A percentile compares a stretch with the other conserved stretches of the same genome.
Evolutionary conservation across 2,113 vertebrate species (phyloP).

Genomic region (Brevimyrus niger): DNA sequence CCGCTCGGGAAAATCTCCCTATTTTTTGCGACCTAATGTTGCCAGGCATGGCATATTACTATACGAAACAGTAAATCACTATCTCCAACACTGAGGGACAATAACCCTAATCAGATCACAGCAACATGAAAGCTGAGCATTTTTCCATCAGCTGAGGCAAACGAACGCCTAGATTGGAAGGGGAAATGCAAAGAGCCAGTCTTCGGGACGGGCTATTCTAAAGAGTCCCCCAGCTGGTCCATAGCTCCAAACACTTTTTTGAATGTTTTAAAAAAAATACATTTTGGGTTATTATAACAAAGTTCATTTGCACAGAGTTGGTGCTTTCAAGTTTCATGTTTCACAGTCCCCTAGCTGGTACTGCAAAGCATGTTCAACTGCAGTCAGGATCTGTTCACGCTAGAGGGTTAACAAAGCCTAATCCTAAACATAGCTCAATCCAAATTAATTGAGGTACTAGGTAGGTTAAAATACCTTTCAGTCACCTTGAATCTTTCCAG

Average conservation of each 20-base stretch:
- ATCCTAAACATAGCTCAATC: background rate
- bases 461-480: background rate
- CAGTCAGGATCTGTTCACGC: background rate
- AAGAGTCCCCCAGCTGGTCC: background rate
- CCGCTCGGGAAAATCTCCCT: background rate
- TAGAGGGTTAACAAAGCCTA: background rate
- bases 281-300: background rate
- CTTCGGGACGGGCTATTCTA: background rate
- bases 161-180: background rate
- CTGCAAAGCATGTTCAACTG: background rate
- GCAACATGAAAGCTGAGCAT: background rate
- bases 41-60: background rate
- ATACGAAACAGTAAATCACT: background rate
- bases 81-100: background rate
- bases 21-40: background rate
- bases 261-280: background rate
- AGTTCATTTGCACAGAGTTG: background rate
- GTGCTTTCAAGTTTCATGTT: background rate
- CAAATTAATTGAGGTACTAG: background rate
- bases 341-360: background rate
- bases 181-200: background rate
- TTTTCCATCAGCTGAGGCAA: background rate
- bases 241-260: background rate
- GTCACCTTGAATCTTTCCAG: background rate
- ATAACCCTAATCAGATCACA: background rate